Conservation (phyloP, 2,888 invertebrate genomes). For the Chirona hameri region DNA sequence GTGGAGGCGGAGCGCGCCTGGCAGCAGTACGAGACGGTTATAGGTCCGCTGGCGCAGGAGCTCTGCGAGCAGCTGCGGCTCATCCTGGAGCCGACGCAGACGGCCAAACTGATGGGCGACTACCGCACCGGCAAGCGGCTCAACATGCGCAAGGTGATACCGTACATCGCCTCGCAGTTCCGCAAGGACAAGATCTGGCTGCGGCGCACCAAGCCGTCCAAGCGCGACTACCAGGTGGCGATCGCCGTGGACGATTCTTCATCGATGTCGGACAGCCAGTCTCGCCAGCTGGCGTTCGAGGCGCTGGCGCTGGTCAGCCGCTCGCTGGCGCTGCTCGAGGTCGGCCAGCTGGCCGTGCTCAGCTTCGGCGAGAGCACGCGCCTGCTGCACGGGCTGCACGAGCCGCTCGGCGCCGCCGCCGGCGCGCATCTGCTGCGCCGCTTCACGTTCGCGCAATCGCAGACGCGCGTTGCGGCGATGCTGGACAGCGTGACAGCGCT, state of each 20-base stretch:
- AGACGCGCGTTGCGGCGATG: constrained; percentile 79
- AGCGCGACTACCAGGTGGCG: constrained; percentile 92
- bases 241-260: constrained; percentile 95
- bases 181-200: constrained; percentile 99
- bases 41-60: constrained; percentile 64
- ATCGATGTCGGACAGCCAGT: constrained; percentile 56
- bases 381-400: constrained; percentile 80
- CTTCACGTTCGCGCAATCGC: constrained; percentile 82
- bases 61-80: constrained; percentile 90
- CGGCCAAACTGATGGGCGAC: constrained; percentile 88
- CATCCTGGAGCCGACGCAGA: constrained; percentile 91
- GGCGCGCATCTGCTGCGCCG: constrained; percentile 56
- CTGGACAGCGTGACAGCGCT: constrained; percentile 72
- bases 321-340: constrained; percentile 87
- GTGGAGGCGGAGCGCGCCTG: constrained; percentile 41
- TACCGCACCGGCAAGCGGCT: constrained; percentile 93
- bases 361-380: constrained; percentile 83
- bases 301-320: constrained; percentile 83
- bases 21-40: constrained; percentile 46
- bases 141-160: constrained; percentile 96
- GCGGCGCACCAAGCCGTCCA: constrained; percentile 88
- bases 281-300: constrained; percentile 80
- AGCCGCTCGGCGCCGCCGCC: constrained; percentile 80
- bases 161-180: constrained; percentile 98
- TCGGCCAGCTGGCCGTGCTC: constrained; percentile 84